These are phyloP conservation scores for Mixornis gularis DNA, from an alignment of 2,113 vertebrate genomes.

Conservation along the genomic window DNA sequence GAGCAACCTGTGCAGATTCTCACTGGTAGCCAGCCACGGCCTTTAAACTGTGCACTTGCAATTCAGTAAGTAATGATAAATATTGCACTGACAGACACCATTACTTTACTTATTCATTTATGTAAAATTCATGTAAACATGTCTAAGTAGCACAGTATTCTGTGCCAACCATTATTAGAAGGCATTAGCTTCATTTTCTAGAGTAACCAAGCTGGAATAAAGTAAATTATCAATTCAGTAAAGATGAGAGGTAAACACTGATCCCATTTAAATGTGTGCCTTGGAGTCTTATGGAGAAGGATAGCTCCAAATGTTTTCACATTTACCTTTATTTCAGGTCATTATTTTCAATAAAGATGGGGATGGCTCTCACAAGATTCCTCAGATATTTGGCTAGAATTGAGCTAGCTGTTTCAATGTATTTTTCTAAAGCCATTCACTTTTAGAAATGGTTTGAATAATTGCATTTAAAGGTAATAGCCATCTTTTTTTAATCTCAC, in stretches of 20 bases:
- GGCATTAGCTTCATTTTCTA: slow-evolving; percentile 16
- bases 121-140: slow-evolving; percentile 37
- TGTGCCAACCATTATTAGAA: slow-evolving; percentile 12
- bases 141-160: background rate
- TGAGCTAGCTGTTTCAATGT: background rate
- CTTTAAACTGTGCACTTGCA: background rate
- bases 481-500: background rate
- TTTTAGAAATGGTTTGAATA: background rate
- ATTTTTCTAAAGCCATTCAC: background rate
- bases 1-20: background rate
- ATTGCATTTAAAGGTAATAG: background rate
- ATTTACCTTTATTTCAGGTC: slow-evolving; percentile 7
- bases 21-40: background rate
- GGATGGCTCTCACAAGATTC: background rate
- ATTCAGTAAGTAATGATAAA: background rate
- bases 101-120: slow-evolving; percentile 24
- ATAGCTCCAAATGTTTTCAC: background rate
- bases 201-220: slow-evolving; percentile 13
- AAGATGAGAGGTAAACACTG: background rate
- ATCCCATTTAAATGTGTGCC: background rate
- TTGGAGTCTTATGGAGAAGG: background rate
- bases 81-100: background rate
- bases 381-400: background rate
- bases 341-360: background rate
- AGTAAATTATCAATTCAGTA: slow-evolving; percentile 2